A percentile compares a stretch with the other conserved stretches of the same genome.
These are phyloP conservation scores for Zaprionus bogoriensis DNA, from an alignment of 2,888 invertebrate genomes.

Conservation along the genomic window DNA sequence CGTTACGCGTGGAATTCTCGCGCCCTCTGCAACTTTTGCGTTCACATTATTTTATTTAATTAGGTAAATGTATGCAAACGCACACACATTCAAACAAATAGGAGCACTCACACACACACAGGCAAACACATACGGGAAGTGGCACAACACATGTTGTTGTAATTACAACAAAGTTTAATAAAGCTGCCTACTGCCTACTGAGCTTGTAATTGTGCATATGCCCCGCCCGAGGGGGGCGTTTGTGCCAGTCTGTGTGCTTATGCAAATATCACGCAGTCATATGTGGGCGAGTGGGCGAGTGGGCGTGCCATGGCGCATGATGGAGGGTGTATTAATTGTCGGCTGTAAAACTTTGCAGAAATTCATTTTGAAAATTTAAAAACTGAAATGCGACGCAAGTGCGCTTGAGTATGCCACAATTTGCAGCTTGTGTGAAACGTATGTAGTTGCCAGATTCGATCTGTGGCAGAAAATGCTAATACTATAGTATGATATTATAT, in stretches of 20 bases:
- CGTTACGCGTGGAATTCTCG: constrained; percentile 27
- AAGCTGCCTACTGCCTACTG: constrained; percentile 57
- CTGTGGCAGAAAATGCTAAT: no score
- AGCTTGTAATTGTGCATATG: constrained; percentile 54
- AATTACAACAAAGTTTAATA: constrained; percentile 77
- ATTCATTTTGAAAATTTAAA: constrained; percentile 44
- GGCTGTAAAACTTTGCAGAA: constrained; percentile 44
- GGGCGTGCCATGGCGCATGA: background rate
- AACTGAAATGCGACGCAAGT: constrained; percentile 31
- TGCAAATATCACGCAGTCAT: no score
- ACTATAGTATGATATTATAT: background rate
- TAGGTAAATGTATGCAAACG: constrained; percentile 78
- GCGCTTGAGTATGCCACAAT: constrained; percentile 25
- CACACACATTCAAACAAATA: constrained; percentile 36
- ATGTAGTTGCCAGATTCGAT: background rate
- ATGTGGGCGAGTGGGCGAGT: background rate
- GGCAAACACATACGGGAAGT: constrained; percentile 22
- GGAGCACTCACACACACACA: constrained; percentile 8
- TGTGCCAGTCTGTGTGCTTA: background rate
- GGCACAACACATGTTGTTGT: constrained; percentile 74
- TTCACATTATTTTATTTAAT: constrained; percentile 80
- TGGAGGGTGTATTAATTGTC: constrained; percentile 44
- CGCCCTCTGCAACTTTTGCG: constrained; percentile 68
- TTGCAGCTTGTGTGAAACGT: background rate
- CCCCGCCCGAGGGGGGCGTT: background rate